Evolutionary conservation across 2,113 vertebrate species (phyloP).

Genomic region (Hemibagrus wyckioides): DNA sequence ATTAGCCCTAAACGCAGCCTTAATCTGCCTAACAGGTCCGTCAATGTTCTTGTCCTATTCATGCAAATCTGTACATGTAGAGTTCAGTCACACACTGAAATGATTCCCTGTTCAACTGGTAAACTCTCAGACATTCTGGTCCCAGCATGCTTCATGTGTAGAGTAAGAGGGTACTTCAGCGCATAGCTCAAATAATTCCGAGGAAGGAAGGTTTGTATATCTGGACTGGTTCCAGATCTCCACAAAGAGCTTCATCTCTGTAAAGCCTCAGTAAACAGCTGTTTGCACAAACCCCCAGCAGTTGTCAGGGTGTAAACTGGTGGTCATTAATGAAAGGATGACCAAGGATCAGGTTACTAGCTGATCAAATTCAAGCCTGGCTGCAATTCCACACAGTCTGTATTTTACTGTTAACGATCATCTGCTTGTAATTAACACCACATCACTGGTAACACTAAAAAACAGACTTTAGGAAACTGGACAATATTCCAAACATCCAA

Average conservation of each 20-base stretch:
- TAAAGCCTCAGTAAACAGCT: constrained; percentile 24
- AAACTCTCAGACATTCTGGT: constrained; percentile 49
- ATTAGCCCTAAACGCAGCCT: not conserved
- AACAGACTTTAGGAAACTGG: not conserved
- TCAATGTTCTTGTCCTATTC: not conserved
- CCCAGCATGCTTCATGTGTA: constrained; percentile 56
- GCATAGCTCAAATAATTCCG: constrained; percentile 71
- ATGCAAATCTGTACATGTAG: constrained; percentile 25
- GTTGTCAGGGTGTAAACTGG: not conserved
- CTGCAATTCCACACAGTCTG: not conserved
- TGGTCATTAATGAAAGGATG: no score
- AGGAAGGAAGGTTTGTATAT: constrained; percentile 57
- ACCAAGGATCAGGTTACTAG: not conserved
- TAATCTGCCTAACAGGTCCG: not conserved
- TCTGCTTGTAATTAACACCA: constrained; percentile 8
- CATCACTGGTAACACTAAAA: not conserved
- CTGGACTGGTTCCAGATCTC: constrained; percentile 54
- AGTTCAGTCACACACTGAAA: not conserved
- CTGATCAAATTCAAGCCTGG: not conserved
- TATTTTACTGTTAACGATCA: not conserved
- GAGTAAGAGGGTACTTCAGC: constrained; percentile 63
- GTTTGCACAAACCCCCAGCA: constrained; percentile 12
- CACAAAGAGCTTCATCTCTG: constrained; percentile 6
- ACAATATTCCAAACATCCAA: constrained; percentile 30
- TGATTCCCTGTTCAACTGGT: constrained; percentile 59